Evolutionary conservation across 2,113 vertebrate species (phyloP).

Genomic region (Zonotrichia leucophrys): DNA sequence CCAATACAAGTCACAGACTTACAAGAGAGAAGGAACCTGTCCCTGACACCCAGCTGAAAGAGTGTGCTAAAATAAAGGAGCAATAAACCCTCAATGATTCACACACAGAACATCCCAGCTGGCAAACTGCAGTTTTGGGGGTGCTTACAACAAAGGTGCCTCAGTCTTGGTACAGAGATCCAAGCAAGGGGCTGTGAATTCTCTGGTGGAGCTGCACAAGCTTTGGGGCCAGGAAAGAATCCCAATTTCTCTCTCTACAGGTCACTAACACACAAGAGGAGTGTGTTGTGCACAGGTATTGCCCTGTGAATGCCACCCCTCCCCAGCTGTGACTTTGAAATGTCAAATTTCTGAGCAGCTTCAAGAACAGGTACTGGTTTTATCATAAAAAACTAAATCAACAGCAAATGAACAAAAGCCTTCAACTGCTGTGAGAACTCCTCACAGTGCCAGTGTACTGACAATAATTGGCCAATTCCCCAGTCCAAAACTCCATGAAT

Average conservation of each 20-base stretch:
- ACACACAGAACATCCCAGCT: accelerated
- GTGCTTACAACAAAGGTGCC: neutral
- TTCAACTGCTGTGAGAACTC: neutral
- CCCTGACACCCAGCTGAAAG: accelerated
- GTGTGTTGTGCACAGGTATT: accelerated
- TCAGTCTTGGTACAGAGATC: neutral
- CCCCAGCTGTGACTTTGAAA: neutral
- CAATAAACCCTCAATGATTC: neutral
- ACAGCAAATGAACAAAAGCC: neutral
- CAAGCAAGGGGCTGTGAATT: too few species aligned
- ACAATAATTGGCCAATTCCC: neutral
- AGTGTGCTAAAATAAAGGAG: neutral
- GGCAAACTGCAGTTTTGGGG: neutral
- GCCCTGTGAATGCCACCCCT: neutral
- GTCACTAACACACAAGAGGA: neutral
- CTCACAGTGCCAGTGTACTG: neutral
- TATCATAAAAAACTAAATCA: neutral
- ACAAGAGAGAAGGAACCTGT: neutral
- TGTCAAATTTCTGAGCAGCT: neutral
- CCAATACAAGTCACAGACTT: neutral
- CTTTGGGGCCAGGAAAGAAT: neutral
- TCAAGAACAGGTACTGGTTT: neutral
- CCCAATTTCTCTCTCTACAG: neutral
- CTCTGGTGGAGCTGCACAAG: neutral
- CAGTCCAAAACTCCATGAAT: neutral